Conservation (phyloP, 2,113 vertebrate genomes). For the Heloderma charlesbogerti region DNA sequence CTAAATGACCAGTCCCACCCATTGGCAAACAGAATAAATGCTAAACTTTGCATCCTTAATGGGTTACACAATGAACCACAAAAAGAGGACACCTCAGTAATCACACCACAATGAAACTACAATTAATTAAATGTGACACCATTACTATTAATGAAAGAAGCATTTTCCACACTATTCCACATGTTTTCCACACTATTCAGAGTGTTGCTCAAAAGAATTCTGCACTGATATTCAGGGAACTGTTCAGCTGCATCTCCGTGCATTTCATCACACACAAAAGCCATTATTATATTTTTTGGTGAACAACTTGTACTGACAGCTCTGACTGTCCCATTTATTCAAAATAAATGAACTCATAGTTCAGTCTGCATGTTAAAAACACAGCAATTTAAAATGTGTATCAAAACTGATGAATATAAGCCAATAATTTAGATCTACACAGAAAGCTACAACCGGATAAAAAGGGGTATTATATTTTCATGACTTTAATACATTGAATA, state of each 20-base stretch:
- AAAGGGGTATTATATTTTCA: not conserved
- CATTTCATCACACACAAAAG: not conserved
- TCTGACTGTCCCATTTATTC: not conserved
- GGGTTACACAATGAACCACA: slow-evolving; percentile 61
- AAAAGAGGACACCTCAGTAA: slow-evolving; percentile 36
- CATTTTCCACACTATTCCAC: no score
- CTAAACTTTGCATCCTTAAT: slow-evolving; percentile 54
- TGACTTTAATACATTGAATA: not conserved
- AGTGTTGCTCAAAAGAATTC: not conserved
- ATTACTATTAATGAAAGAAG: not conserved
- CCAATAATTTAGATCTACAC: not conserved
- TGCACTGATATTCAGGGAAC: slow-evolving; percentile 20
- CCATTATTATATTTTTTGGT: slow-evolving; percentile 11
- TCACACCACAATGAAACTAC: slow-evolving; percentile 34
- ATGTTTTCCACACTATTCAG: not conserved
- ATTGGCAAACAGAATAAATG: slow-evolving; percentile 60
- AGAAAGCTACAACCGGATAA: not conserved
- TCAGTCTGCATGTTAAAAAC: not conserved
- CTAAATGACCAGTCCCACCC: slow-evolving; percentile 55
- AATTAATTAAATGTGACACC: slow-evolving; percentile 26
- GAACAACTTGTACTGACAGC: slow-evolving; percentile 3
- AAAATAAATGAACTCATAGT: slow-evolving; percentile 14
- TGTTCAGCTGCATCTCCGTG: not conserved
- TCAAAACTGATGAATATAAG: not conserved
- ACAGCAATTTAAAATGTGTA: not conserved